Base-by-base conservation (phyloP, 2,797 vertebrate species). In the Urocyon cinereoargenteus region DNA sequence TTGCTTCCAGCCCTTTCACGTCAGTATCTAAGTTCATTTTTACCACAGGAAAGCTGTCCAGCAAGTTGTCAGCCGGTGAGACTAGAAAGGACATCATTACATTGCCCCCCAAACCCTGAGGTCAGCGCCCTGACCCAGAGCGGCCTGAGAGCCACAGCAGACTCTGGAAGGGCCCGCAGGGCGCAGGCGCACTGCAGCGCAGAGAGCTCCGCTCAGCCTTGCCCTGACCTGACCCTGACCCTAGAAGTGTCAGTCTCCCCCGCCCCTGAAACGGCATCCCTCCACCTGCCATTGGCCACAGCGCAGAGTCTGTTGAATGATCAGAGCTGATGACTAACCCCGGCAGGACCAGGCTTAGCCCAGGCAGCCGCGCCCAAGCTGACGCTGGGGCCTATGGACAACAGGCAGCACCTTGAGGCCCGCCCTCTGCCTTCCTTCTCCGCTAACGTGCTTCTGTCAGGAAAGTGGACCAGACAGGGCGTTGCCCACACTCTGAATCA, bases 301-400 rank as follows among this genome's bases (percentile, higher is more conserved):
- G 97, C 97, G 98, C 98, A 98, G 98, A 98, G 97, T 95, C 96
- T 98, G 98, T 98, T 98, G 97, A 98, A 98, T 98, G 98, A 97
- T 98, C 97, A 97, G 98, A 98, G 97, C 97, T 97, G 97, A 98
- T 98, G 98, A 98, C 97, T 98, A 98, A 98, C 98, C 96, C 98
- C 94, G 96, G 98, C 97, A 97, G 98, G 81, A 78, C 64, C 14
- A 72, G 75, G 6, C 81, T 98, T 98, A 98, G 97, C 97, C 95
- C 96, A 89, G 96, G 96, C 97, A 98, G 97, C 95, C 93, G 45
- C 85, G 96, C 96, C 93, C 97, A 91, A 70, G 86, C 81, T 96
- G 96, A 97, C 91, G 70, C 95, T 97, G 92, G 95, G 64, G 57
- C 55, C 40, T 45, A 45, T 7, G 98, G 89, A 98, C 96, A 98